Conservation (phyloP, 2,888 invertebrate species). For the Sepioteuthis lessoniana region DNA sequence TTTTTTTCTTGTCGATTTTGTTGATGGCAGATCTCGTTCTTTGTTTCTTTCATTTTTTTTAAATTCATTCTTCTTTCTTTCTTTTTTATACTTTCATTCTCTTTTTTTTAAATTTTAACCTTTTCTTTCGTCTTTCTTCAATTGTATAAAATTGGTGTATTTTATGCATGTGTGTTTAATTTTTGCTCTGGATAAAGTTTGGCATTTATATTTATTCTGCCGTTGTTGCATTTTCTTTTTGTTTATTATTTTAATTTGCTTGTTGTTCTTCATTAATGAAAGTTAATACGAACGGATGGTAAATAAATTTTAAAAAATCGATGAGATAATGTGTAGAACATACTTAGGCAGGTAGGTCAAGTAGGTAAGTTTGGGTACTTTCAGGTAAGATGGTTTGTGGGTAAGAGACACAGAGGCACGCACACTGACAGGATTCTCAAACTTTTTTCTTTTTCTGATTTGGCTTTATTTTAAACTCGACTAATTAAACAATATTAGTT, state of each 20-base stretch:
- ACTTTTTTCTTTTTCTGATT: neutral
- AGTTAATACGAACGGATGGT: constrained; percentile 7
- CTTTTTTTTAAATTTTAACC: neutral
- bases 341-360: constrained; percentile 10
- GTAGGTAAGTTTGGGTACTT: constrained; percentile 5
- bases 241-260: neutral
- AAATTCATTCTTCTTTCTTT: too few species aligned
- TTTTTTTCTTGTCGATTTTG: neutral
- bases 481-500: constrained; percentile 16
- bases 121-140: neutral
- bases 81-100: too few species aligned
- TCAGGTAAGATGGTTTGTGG: constrained; percentile 17
- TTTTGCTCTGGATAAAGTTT: neutral
- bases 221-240: neutral
- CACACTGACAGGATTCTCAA: neutral
- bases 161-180: neutral
- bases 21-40: too few species aligned
- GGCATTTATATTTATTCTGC: neutral
- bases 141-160: neutral
- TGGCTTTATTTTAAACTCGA: neutral
- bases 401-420: neutral
- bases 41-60: too few species aligned
- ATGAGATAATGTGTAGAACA: constrained; percentile 33
- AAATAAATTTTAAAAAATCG: neutral
- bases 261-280: neutral